Base-by-base conservation (phyloP, 2,888 invertebrate genomes). In the Eumacrocentrus americanus region DNA sequence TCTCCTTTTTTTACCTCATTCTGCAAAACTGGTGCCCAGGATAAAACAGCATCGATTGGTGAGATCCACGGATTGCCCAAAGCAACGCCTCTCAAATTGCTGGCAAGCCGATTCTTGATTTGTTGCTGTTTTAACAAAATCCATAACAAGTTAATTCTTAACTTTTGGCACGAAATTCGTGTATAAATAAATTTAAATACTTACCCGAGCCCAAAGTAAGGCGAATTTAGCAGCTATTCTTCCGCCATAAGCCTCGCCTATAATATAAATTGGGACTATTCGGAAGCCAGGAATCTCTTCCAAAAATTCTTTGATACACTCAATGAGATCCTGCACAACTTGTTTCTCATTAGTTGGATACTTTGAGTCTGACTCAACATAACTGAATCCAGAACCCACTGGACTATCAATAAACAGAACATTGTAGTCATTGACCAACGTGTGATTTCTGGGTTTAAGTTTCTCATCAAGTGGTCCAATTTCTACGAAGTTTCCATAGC, bases 11-110 rank as follows among this genome's bases (percentile, higher is more conserved):
- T n/a, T n/a, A 89, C 90, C 72, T 90, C 87, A 12, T 88, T 85
- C 22, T 90, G 83, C 6, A 95, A 83, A 70, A 89, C 88, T 0
- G 91, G 91, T 0, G 89, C 93, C 94, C 94, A 95, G 0, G 91
- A 89, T 29, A 91, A 81, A 0, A 92, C 91, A 0, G 91, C 89
- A 75, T 95, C 94, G 52, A 94, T 86, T 0, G 95, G 94, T 1
- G 91, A 91, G 63, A 95, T 91, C 95, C 95, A 95, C 0, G 94
- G 88, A 79, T 95, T 95, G 1, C 94, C 94, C 78, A 95, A 84
- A 0, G 88, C 91, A 20, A 95, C 87, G 0, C 94, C 94, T 70
- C 84, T 84, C 51, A 96, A 84, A 69, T 91, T 90, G 37, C 89
- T 88, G 44, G 82, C 81, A 20, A 92, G 85, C 29, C 84, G 83